Conservation (phyloP, 2,888 invertebrate species). For the Nephrotoma flavescens region DNA sequence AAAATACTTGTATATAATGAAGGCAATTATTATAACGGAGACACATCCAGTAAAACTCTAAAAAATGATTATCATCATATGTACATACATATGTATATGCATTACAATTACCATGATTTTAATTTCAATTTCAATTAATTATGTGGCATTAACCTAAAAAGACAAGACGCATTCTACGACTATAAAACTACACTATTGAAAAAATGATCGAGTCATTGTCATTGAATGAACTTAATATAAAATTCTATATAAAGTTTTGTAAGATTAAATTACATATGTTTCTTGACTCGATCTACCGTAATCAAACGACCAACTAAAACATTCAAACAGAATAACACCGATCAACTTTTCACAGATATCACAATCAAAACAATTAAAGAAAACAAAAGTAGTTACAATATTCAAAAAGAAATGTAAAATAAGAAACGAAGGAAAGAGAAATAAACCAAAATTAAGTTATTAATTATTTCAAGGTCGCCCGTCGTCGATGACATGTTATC, state of each 20-base stretch:
- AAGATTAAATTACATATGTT: not conserved
- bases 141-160: not conserved
- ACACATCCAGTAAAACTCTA: not conserved
- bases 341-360: not conserved
- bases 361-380: not conserved
- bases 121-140: not conserved
- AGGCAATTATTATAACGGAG: not conserved
- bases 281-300: not conserved
- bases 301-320: not conserved
- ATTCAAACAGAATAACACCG: not conserved
- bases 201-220: not conserved
- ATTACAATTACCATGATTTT: not conserved
- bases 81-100: not conserved
- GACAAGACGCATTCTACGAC: not conserved
- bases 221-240: not conserved
- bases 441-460: not conserved
- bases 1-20: not conserved
- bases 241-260: not conserved
- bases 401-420: not conserved
- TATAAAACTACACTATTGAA: not conserved
- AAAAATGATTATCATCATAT: not conserved
- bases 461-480: not conserved
- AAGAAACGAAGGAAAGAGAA: not conserved
- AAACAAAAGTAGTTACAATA: not conserved
- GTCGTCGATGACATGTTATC: not conserved